Conservation (phyloP, 1,140 invertebrate genomes). For the Sipha flava region DNA sequence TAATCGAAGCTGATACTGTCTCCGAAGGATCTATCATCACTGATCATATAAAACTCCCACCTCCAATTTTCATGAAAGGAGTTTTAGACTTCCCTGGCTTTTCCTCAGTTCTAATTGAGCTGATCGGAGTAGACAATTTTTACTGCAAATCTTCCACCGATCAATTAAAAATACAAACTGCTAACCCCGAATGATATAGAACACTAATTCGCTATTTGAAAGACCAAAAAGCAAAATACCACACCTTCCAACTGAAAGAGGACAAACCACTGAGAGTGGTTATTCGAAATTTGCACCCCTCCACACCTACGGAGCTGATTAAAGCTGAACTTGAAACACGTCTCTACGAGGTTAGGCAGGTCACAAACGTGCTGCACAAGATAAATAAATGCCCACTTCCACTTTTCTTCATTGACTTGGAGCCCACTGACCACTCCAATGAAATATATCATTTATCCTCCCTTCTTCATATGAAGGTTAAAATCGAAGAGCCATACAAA, state of each 20-base stretch:
- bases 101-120: background rate
- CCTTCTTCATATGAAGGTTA: slow-evolving; percentile 37
- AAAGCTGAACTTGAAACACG: background rate
- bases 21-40: background rate
- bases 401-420: slow-evolving; percentile 41
- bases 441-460: slow-evolving; percentile 40
- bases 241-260: background rate
- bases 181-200: background rate
- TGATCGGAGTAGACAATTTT: background rate
- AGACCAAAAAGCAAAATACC: background rate
- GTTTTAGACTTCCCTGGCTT: background rate
- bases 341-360: background rate
- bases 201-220: background rate
- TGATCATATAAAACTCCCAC: background rate
- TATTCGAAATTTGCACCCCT: background rate
- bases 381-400: slow-evolving; percentile 40
- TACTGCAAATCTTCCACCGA: background rate
- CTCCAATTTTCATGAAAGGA: background rate
- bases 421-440: slow-evolving; percentile 41
- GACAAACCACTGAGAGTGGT: background rate
- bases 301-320: background rate
- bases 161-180: background rate
- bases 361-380: slow-evolving; percentile 21
- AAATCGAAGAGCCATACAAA: slow-evolving; percentile 40
- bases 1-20: background rate